Percentiles rank a stretch among this genome's conserved stretches.
phyloP scores from a whole-genome alignment of 1,140 invertebrate species.

The Elymnias hypermnestra region DNA sequence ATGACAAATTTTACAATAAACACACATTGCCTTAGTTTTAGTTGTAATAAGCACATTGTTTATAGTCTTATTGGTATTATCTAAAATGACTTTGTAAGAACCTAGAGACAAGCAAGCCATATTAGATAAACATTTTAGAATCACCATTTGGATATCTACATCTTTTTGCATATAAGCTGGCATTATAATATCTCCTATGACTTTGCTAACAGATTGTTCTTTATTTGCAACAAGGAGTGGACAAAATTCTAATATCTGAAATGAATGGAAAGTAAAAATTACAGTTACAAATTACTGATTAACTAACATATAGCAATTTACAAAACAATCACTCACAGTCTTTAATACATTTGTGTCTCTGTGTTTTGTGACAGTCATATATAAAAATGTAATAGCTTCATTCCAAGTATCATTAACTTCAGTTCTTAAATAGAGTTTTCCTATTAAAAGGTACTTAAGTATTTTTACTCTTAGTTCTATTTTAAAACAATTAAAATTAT shows the following conservation, averaged over 20 bases:
- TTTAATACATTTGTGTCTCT: too few species aligned
- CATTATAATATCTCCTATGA: constrained; percentile 54
- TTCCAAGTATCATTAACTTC: constrained; percentile 34
- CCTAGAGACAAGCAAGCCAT: constrained; percentile 50
- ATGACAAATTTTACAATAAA: constrained; percentile 53
- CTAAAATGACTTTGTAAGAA: constrained; percentile 32
- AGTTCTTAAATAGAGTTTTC: constrained; percentile 29
- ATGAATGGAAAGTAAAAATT: neutral
- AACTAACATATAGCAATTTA: too few species aligned
- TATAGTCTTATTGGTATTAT: constrained; percentile 10
- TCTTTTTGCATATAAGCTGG: constrained; percentile 51
- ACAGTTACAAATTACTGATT: neutral
- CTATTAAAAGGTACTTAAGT: constrained; percentile 28
- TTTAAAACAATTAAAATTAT: constrained; percentile 20
- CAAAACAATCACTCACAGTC: neutral
- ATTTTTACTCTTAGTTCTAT: constrained; percentile 13
- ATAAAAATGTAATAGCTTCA: constrained; percentile 25
- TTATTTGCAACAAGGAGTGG: constrained; percentile 44
- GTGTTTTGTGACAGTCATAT: too few species aligned
- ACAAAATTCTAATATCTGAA: constrained; percentile 18
- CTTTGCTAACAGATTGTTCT: constrained; percentile 42
- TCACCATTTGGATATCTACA: constrained; percentile 32
- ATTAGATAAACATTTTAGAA: constrained; percentile 35
- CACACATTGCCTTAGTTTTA: constrained; percentile 27
- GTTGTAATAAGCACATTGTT: constrained; percentile 41